phyloP scores from a whole-genome alignment of 2,797 vertebrate genomes.

The Galago senegalensis region DNA sequence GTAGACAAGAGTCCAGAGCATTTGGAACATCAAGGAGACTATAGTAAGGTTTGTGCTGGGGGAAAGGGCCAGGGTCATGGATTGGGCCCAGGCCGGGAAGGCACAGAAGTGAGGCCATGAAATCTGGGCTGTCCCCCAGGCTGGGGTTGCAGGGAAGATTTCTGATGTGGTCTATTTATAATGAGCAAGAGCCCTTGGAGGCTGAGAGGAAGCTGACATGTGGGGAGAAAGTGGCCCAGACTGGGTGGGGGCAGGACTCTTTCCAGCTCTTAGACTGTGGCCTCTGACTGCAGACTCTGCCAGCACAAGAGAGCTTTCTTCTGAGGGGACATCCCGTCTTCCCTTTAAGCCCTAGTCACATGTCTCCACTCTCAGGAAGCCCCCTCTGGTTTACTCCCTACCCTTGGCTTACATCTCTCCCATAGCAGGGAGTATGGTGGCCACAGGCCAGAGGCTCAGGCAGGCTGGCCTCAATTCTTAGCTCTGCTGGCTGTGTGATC shows the following conservation, averaged over 20 bases:
- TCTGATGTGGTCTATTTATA: background rate
- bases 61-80: background rate
- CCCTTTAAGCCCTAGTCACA: background rate
- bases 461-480: background rate
- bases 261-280: background rate
- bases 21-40: background rate
- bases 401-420: slow-evolving; percentile 19
- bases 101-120: background rate
- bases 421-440: background rate
- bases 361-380: background rate
- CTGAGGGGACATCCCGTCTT: background rate
- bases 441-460: background rate
- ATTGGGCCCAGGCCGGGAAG: background rate
- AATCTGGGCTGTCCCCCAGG: background rate
- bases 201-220: background rate
- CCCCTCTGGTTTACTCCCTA: background rate
- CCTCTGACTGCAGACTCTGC: background rate
- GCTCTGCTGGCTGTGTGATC: background rate
- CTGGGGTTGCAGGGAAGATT: background rate
- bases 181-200: background rate
- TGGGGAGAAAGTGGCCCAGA: background rate
- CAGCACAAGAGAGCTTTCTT: slow-evolving; percentile 25
- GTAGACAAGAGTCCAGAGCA: background rate
- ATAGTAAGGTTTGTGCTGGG: background rate
- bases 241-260: background rate